Percentiles rank a stretch among this genome's conserved stretches.
phyloP scores from a whole-genome alignment of 1,140 invertebrate species.

The Panonychus citri region DNA sequence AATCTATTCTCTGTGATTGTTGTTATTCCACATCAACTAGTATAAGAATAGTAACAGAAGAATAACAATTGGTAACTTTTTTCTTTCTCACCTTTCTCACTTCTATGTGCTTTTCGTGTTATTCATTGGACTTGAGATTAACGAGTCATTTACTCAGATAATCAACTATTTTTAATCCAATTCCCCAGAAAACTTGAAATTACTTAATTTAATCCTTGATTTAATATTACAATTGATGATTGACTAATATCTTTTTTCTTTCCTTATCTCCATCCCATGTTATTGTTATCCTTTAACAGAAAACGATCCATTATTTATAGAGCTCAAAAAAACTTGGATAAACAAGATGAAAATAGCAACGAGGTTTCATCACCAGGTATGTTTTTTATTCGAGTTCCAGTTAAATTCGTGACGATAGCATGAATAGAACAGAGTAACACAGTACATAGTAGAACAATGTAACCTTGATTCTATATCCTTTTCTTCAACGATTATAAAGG shows the following conservation, averaged over 20 bases:
- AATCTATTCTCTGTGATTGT: too few relatives aligned
- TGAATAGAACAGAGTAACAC: neutral
- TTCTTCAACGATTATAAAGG: too few relatives aligned
- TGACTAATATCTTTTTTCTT: neutral
- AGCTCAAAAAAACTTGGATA: conserved; percentile 5
- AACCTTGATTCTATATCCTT: neutral
- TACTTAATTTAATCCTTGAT: neutral
- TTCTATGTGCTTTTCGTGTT: neutral
- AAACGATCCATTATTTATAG: conserved; percentile 4
- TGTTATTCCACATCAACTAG: neutral
- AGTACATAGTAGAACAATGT: neutral
- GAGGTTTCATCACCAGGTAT: neutral
- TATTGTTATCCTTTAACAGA: neutral
- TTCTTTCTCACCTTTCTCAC: neutral
- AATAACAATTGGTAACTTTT: too few relatives aligned
- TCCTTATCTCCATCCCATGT: neutral
- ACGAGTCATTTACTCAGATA: neutral
- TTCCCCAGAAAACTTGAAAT: neutral
- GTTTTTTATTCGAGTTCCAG: neutral
- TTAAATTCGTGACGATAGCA: neutral
- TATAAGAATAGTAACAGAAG: too few relatives aligned
- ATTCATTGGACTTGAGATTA: neutral
- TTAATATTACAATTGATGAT: neutral
- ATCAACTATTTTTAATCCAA: neutral
- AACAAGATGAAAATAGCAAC: conserved; percentile 2